Base-by-base conservation (phyloP, 2,888 invertebrate species). In the Drosophila austrosaltans region DNA sequence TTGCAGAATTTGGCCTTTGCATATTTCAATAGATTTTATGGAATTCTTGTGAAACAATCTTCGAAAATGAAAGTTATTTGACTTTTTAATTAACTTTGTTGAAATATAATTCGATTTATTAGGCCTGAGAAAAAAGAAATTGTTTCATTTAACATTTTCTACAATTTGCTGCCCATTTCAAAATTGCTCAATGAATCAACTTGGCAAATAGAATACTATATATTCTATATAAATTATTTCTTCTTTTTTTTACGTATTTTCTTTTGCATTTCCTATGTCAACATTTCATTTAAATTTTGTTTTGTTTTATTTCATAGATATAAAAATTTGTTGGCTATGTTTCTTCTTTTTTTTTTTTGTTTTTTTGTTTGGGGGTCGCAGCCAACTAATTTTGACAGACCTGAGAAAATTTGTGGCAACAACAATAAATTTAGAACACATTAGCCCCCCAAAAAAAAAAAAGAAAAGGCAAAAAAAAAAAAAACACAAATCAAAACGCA, bases 371-470 rank as follows among this genome's bases (percentile, higher is more conserved):
- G 72, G 63, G 72, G 72, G 72, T 73, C 67, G 57, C 44, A 62
- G 57, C 57, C 39, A 16, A 66, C 53, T 54, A 62, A 54, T 57
- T 72, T 59, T 59, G 74, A 75, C 66, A 60, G 53, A 39, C 39
- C 58, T 58, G 42, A 39, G 25, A 39, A 40, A 48, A 48, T 48
- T 39, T 22, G 40, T 20, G 25, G 20, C 1, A 60, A 72, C 66
- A 66, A 62, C 57, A 66, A 75, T 62, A 64, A 59, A 62, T 69
- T 72, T 61, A 54, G 62, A 73, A 67, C 75, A 74, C 59, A 36
- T 57, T 57, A 39, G 57, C n/a, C n/a, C n/a, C n/a, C 39, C 36
- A 56, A 36, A 25, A 56, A 67, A 36, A 7, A 36, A 28, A 28
- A 28, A 28, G 0, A 28, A 16, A 16, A 16, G 16, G 2, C 28